These are phyloP conservation scores for Colossoma macropomum DNA, from an alignment of 2,113 vertebrate genomes.

Conservation along the genomic window DNA sequence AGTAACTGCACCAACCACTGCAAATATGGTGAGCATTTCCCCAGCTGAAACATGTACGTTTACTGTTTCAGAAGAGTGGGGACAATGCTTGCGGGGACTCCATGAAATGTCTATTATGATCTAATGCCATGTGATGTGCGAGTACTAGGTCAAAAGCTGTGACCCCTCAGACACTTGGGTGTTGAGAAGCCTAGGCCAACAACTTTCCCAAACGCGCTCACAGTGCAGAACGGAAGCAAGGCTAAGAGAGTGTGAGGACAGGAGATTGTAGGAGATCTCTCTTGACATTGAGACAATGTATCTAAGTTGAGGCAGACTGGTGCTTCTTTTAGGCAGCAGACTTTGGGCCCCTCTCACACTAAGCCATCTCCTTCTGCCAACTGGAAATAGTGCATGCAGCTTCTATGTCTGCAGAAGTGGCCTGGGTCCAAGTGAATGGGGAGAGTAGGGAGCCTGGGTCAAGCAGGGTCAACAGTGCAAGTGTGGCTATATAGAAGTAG, in stretches of 20 bases:
- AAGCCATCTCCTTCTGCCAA: constrained; percentile 37
- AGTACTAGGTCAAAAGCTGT: constrained; percentile 25
- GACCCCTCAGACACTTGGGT: constrained; percentile 6
- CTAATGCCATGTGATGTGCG: background rate
- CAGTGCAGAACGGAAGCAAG: background rate
- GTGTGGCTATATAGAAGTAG: constrained; percentile 57
- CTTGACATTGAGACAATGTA: constrained; percentile 17
- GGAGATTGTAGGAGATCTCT: constrained; percentile 4
- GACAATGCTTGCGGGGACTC: background rate
- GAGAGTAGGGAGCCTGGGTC: constrained; percentile 55
- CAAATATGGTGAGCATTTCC: no score
- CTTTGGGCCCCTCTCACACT: constrained; percentile 1
- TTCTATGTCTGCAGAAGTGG: constrained; percentile 47
- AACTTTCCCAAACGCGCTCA: constrained; percentile 11
- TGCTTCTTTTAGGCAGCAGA: constrained; percentile 17
- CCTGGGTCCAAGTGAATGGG: constrained; percentile 38
- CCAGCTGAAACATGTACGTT: no score
- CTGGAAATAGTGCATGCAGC: constrained; percentile 44
- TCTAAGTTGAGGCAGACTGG: background rate
- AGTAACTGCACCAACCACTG: no score
- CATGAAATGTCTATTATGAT: background rate
- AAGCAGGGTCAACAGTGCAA: constrained; percentile 67
- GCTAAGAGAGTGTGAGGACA: constrained; percentile 21
- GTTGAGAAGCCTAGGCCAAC: constrained; percentile 24
- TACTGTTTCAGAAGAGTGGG: background rate